Percentiles rank a stretch among this genome's conserved stretches.
Evolutionary conservation across 2,888 invertebrate species (phyloP).

Genomic region (Idaea dimidiata): DNA sequence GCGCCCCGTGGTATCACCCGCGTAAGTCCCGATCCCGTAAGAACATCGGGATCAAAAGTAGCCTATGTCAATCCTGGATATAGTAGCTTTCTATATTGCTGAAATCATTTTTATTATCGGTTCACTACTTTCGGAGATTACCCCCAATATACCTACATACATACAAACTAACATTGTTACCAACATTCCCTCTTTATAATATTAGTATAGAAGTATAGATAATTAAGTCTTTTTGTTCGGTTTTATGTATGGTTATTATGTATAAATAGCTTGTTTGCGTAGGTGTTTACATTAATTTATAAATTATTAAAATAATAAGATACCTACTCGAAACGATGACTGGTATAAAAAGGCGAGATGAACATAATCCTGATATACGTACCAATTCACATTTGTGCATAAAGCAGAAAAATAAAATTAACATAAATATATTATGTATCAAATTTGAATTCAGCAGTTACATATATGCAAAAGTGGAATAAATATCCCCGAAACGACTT

Average conservation of each 20-base stretch:
- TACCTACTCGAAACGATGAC: not conserved
- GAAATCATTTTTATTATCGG: too few species aligned
- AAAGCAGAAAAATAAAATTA: not conserved
- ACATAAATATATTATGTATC: conserved; percentile 8
- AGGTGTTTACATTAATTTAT: not conserved
- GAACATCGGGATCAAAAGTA: too few species aligned
- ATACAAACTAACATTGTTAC: too few species aligned
- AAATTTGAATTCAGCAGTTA: conserved; percentile 7
- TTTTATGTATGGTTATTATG: not conserved
- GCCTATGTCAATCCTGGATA: too few species aligned
- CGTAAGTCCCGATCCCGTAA: too few species aligned
- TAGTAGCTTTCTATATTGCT: too few species aligned
- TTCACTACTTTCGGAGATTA: too few species aligned
- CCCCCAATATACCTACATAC: too few species aligned
- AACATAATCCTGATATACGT: not conserved
- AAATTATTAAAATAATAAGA: not conserved
- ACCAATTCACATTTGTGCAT: conserved; percentile 6
- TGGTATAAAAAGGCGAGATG: not conserved
- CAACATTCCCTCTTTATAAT: too few species aligned
- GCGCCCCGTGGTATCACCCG: too few species aligned
- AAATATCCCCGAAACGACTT: not conserved
- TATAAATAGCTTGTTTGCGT: not conserved
- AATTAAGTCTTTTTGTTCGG: not conserved
- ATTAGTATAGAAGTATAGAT: too few species aligned
- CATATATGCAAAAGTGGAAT: not conserved